Evolutionary conservation across 2,888 invertebrate genomes (phyloP), one percentile per base, ranked within the genome.

Genomic region (Callosobruchus maculatus): DNA sequence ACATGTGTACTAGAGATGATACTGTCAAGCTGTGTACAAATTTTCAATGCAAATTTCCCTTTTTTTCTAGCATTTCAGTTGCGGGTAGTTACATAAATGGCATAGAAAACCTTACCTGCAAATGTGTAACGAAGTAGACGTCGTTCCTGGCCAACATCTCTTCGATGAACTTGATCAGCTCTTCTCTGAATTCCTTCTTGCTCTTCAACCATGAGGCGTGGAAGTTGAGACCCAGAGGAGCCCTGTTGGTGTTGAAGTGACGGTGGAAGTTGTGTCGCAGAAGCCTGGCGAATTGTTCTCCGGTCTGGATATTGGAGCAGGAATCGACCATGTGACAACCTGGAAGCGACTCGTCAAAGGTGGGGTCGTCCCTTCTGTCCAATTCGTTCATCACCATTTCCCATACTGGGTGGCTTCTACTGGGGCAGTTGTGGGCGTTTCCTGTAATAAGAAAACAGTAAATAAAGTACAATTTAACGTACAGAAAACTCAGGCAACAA

Each of bases 321-420:
- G 96, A 96, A 86, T 97, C 97, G 0, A 97, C 96, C 90, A 97
- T 96, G 87, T 97, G 96, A 88, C 97, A 97, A 91, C 97, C 96
- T 67, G 97, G 96, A 74, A 97, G 90, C 2, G 95, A 95, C 87
- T 97, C 97, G 84, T 97, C 97, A 86, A 97, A 97, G 4, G 95
- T 95, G 3, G 97, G 97, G 84, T 97, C 97, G 86, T 97, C 97
- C 87, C 97, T 92, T 86, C 97, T 92, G 88, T 97, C 97, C 81
- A 97, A 88, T 86, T 97, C 97, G 85, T 97, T 97, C 95, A 97
- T 96, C 72, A 97, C 97, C 93, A 97, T 97, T 88, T 97, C 97
- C 97, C 97, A 97, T 68, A 97, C 95, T 26, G 97, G 96, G 84
- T 97, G 97, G 83, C 95, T 95, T 85, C 94, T 89, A 71, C 94